phyloP scores from a whole-genome alignment of 2,888 invertebrate species.

The Idaea aversata region DNA sequence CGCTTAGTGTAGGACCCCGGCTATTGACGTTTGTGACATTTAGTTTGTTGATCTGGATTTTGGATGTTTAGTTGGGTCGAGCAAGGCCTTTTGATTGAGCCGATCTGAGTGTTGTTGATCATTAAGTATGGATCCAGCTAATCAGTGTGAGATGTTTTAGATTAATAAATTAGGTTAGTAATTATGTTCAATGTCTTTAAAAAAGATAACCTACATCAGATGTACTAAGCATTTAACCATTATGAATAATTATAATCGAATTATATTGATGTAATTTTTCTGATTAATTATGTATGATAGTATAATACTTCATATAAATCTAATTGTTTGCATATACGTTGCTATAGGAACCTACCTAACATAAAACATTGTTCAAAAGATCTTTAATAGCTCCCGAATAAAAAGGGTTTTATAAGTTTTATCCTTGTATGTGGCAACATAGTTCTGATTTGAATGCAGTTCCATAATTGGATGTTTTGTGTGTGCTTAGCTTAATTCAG shows the following conservation, averaged over 20 bases:
- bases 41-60: neutral
- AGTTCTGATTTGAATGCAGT: too few species aligned
- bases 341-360: neutral
- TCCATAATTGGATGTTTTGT: too few species aligned
- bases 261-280: neutral
- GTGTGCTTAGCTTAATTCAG: too few species aligned
- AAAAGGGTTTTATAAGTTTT: neutral
- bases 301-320: neutral
- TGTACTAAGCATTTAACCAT: neutral
- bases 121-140: neutral
- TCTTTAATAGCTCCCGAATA: neutral
- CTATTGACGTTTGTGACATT: neutral
- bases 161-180: neutral
- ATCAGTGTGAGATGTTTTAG: neutral
- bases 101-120: neutral
- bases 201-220: neutral
- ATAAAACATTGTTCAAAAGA: neutral
- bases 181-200: neutral
- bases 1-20: too few species aligned
- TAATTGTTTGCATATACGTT: neutral
- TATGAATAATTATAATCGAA: neutral
- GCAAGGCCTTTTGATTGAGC: neutral
- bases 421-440: too few species aligned
- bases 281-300: neutral
- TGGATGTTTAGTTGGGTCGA: neutral